phyloP scores from a whole-genome alignment of 2,888 invertebrate species.

The Silvanus unidentatus region DNA sequence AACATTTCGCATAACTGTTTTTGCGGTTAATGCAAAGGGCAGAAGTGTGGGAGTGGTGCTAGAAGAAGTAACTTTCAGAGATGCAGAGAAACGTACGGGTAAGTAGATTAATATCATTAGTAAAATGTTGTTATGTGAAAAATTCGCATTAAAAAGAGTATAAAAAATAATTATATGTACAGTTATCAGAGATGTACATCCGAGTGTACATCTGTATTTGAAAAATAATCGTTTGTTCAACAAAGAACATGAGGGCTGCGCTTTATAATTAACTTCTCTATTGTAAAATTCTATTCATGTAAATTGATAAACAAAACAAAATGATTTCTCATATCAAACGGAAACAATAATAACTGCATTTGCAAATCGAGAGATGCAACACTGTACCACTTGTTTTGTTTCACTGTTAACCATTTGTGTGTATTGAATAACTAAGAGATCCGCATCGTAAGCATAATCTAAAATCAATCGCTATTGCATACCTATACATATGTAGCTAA shows the following conservation, averaged over 20 bases:
- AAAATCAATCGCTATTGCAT: constrained; percentile 24
- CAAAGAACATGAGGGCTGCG: no score
- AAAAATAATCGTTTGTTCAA: no score
- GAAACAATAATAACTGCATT: background rate
- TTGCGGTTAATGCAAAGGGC: constrained; percentile 78
- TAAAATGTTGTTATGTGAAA: no score
- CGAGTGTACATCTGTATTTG: no score
- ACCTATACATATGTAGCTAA: constrained; percentile 30
- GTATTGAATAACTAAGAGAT: constrained; percentile 13
- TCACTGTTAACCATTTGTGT: constrained; percentile 14
- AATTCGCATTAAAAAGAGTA: background rate
- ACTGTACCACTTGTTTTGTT: no score
- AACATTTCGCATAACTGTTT: constrained; percentile 69
- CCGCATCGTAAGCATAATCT: constrained; percentile 20
- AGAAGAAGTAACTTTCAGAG: constrained; percentile 72
- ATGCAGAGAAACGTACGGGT: constrained; percentile 75
- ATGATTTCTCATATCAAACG: constrained; percentile 11
- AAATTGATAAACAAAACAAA: constrained; percentile 10
- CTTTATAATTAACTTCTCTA: no score
- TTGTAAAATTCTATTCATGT: constrained; percentile 6
- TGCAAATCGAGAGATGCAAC: background rate
- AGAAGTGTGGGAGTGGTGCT: constrained; percentile 65
- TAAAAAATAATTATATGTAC: no score
- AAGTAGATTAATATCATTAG: no score
- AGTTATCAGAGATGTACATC: no score